These are phyloP conservation scores for Piaya cayana DNA, from an alignment of 2,113 vertebrate genomes.

Conservation along the genomic window DNA sequence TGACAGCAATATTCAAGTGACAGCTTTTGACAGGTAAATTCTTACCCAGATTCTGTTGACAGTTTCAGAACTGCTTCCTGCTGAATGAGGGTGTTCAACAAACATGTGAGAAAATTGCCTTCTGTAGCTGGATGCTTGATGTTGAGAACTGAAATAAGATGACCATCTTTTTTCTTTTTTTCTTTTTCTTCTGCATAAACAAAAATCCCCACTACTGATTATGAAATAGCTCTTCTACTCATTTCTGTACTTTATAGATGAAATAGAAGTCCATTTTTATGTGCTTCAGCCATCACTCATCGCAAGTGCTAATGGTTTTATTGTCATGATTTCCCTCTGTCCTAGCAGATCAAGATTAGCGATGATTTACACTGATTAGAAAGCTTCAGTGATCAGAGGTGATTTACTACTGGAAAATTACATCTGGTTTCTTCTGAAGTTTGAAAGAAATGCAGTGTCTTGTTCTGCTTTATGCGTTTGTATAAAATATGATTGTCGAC, in stretches of 20 bases:
- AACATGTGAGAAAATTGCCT: neutral
- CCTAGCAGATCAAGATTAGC: neutral
- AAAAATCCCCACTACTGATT: neutral
- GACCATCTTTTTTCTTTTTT: accelerated
- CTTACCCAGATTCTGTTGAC: neutral
- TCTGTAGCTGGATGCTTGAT: neutral
- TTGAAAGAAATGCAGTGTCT: neutral
- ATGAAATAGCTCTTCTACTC: neutral
- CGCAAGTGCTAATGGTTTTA: neutral
- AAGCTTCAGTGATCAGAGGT: neutral
- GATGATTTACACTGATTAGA: neutral
- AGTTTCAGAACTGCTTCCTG: neutral
- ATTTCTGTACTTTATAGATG: neutral
- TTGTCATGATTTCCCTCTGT: neutral
- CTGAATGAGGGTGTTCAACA: neutral
- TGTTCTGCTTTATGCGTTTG: neutral
- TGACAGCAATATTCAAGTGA: neutral
- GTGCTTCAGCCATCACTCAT: neutral
- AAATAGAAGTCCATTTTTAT: neutral
- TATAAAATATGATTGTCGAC: neutral
- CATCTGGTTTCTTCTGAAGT: neutral
- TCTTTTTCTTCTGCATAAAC: neutral
- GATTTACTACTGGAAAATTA: neutral
- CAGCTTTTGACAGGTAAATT: neutral
- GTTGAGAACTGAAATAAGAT: neutral